Percentiles rank a stretch among this genome's conserved stretches.
Conservation (phyloP, 92 coral and sea anemone species). For the Pocillopora grandis region DNA sequence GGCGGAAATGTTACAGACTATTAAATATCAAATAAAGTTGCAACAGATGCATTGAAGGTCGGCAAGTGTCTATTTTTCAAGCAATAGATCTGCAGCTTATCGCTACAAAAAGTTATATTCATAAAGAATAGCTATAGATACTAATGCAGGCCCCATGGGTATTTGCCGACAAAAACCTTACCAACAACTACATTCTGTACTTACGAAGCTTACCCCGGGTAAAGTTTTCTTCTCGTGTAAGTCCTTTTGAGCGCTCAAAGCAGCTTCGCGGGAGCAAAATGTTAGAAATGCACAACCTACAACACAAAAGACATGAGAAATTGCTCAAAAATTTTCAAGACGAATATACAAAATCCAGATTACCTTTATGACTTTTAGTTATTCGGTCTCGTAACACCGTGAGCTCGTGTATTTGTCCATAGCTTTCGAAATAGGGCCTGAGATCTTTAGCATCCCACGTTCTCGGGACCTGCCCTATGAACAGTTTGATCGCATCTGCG, state of each 20-base stretch:
- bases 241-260: conserved; percentile 80
- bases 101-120: background rate
- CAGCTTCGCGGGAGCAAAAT: conserved; percentile 80
- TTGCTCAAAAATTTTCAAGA: background rate
- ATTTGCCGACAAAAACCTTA: background rate
- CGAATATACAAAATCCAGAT: background rate
- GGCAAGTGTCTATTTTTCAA: background rate
- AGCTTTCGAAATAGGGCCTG: conserved; percentile 91
- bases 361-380: conserved; percentile 95
- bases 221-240: conserved; percentile 93
- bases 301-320: conserved; percentile 9
- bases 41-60: background rate
- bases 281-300: conserved; percentile 99
- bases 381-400: conserved; percentile 91
- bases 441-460: conserved; percentile 98
- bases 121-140: background rate
- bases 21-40: background rate
- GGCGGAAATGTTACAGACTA: conserved; percentile 1
- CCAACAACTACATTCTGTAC: background rate
- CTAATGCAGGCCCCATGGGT: background rate
- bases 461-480: conserved; percentile 97
- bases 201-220: conserved; percentile 81
- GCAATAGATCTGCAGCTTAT: background rate
- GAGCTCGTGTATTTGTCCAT: conserved; percentile 87
- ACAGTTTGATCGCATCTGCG: conserved; percentile 83